phyloP scores from a whole-genome alignment of 1,140 invertebrate species.

The Venturia canescens region DNA sequence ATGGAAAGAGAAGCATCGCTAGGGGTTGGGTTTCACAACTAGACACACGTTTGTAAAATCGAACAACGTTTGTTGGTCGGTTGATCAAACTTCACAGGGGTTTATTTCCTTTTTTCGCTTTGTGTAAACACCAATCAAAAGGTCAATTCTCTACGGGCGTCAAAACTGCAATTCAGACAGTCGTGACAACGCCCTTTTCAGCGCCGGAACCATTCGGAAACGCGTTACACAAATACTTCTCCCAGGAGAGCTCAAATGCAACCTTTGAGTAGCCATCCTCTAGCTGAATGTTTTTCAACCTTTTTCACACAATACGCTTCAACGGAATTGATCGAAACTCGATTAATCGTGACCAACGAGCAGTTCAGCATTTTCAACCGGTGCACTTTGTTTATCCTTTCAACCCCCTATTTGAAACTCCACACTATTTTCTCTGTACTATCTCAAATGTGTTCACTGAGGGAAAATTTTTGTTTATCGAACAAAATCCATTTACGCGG shows the following conservation, averaged over 20 bases:
- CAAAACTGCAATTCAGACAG: not conserved
- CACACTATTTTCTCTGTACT: not conserved
- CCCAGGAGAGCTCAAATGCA: slow-evolving; percentile 20
- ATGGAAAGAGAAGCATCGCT: not conserved
- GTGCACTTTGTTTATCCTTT: too few relatives aligned
- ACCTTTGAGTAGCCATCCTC: slow-evolving; percentile 10
- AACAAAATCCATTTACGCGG: too few relatives aligned
- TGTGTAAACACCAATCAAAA: too few relatives aligned
- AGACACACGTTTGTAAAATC: not conserved
- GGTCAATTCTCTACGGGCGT: not conserved
- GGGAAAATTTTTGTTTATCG: too few relatives aligned
- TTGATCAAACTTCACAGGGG: not conserved
- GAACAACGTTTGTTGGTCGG: not conserved
- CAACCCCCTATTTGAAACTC: too few relatives aligned
- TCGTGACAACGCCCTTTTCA: not conserved
- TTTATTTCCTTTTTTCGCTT: not conserved
- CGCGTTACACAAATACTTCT: slow-evolving; percentile 1
- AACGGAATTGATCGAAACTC: slow-evolving; percentile 42
- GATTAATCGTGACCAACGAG: slow-evolving; percentile 40
- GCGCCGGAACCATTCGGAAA: not conserved
- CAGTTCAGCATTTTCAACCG: not conserved
- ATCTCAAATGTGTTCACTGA: too few relatives aligned
- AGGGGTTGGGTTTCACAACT: not conserved
- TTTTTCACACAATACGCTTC: slow-evolving; percentile 7
- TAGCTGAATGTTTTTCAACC: not conserved